Evolutionary conservation across 2,113 vertebrate species (phyloP), one percentile per base, ranked within the genome.

Genomic region (Symphodus melops): DNA sequence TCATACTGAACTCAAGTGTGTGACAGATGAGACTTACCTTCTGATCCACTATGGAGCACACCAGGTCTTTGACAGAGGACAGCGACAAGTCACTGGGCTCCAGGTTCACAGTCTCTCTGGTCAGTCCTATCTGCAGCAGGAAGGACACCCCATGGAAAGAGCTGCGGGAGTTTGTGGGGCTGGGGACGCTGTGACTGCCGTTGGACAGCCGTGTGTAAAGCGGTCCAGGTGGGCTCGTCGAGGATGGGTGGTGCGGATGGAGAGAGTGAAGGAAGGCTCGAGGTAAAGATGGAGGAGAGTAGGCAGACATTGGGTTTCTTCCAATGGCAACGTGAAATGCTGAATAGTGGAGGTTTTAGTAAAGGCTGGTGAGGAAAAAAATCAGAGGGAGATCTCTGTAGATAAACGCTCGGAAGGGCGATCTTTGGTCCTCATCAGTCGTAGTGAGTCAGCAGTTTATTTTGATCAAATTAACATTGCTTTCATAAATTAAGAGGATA

Each of bases 11-110:
- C 2, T 11, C 1, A 9, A 41, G 28, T 41, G 39, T 2, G 11
- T 41, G 39, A 41, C 8, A 10, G 39, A 41, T 10, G 39, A 41
- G 10, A 13, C 19, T 36, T 96, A 99, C 98, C 97, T 99, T 99
- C 85, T 99, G 98, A 93, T 99, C 98, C 91, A 99, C 97, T 90
- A 98, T 96, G 72, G 98, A 98, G 91, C 96, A 98, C 78, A 98
- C 96, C 21, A 98, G 95, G 88, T 99, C 98, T 89, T 98, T 98
- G 77, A 99, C 96, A 77, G 97, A 92, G 36, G 97, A 97, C 74
- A 99, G 93, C 11, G 97, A 97, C 71, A 98, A 93, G 84, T 98
- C 98, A 79, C 96, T 95, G 84, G 96, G 94, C 85, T 99, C 98
- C 87, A 98, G 94, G 92, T 96, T 96, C 75, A 99, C 96, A n/a